Evolutionary conservation across 30 jellyfish, hydroid and myxozoan genomes (phyloP), one percentile per base, ranked within the genome.

Genomic region (Catostylus mosaicus): DNA sequence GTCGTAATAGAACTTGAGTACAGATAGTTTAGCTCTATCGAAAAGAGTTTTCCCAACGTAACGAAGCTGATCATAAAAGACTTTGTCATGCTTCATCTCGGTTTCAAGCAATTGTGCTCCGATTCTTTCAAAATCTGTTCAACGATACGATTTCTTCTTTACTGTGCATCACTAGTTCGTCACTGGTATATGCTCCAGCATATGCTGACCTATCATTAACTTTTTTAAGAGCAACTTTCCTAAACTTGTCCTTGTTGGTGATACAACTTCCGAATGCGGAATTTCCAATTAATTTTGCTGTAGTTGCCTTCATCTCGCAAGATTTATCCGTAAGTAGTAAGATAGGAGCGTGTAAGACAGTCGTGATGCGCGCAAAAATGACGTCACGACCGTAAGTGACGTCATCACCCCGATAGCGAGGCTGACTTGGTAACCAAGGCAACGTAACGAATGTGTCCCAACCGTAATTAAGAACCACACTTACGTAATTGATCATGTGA

Each of bases 271-370:
- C 74, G 16, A 61, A 61, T 2, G 43, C 43, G 36, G 38, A 16
- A 26, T 61, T 61, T 22, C 74, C 74, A 26, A 61, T 35, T 20
- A 61, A 29, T 26, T 26, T 61, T 10, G 74, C 74, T 10, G 74
- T 61, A 4, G 2, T 1, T 1, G 80, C 80, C 50, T 67, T 20
- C 38, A 61, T 20, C 35, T 29, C 74, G n/a, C n/a, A n/a, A n/a
- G n/a, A n/a, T n/a, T n/a, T n/a, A n/a, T n/a, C n/a, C n/a, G n/a
- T n/a, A n/a, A n/a, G n/a, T n/a, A n/a, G n/a, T n/a, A n/a, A n/a
- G n/a, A n/a, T n/a, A n/a, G n/a, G n/a, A n/a, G n/a, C n/a, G n/a
- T n/a, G n/a, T n/a, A n/a, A n/a, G n/a, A n/a, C n/a, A n/a, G n/a
- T n/a, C n/a, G n/a, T n/a, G n/a, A n/a, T n/a, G n/a, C n/a, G n/a